Evolutionary conservation across 37 sponge, comb jelly and placozoan genomes (phyloP).

Genomic region (Axinella damicornis): DNA sequence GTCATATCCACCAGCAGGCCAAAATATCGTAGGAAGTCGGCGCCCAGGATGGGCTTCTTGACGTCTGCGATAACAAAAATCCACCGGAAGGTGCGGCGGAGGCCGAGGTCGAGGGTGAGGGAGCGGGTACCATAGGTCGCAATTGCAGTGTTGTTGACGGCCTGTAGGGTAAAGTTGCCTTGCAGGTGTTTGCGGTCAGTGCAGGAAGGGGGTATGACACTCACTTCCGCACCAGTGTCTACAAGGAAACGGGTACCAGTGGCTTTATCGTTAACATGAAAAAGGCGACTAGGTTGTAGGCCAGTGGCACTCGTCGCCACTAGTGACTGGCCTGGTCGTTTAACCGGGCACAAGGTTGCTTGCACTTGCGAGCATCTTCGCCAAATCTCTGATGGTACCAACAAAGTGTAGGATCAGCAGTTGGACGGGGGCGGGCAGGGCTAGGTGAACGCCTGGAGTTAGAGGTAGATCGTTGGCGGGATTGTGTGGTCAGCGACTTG

Average conservation of each 20-base stretch:
- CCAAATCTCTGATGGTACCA: constrained; percentile 72
- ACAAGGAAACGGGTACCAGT: constrained; percentile 40
- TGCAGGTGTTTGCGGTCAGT: neutral
- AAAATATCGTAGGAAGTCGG: too few species aligned
- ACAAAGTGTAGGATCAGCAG: constrained; percentile 18
- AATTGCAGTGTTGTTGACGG: constrained; percentile 33
- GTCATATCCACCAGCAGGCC: too few species aligned
- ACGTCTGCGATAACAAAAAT: too few species aligned
- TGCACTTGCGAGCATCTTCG: constrained; percentile 54
- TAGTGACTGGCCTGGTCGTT: constrained; percentile 70
- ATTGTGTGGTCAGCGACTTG: neutral
- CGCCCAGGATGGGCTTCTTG: too few species aligned
- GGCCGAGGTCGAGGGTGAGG: too few species aligned
- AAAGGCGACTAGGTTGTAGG: constrained; percentile 65
- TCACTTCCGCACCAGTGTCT: too few species aligned
- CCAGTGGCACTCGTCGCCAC: constrained; percentile 58
- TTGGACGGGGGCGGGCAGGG: neutral
- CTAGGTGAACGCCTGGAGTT: neutral
- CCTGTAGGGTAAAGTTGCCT: constrained; percentile 16
- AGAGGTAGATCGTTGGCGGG: too few species aligned
- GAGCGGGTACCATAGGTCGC: constrained; percentile 22
- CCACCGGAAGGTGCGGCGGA: too few species aligned
- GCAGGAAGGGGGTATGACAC: constrained; percentile 39
- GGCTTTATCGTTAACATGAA: constrained; percentile 31
- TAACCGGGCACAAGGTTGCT: constrained; percentile 47